These are phyloP conservation scores for Melospiza georgiana DNA, from an alignment of 2,113 vertebrate species.

Conservation along the genomic window DNA sequence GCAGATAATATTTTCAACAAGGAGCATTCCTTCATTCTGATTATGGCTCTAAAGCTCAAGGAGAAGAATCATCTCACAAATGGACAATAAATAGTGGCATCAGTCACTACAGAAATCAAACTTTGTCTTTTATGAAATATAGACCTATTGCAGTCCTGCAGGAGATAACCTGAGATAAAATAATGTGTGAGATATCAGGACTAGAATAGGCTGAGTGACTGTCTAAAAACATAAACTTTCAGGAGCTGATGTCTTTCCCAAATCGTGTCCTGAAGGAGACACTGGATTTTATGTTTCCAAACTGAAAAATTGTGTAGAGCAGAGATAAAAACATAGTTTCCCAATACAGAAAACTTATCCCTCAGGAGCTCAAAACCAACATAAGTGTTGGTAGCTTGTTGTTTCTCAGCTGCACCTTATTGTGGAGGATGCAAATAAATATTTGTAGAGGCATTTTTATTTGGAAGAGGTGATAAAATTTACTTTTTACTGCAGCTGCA, in stretches of 20 bases:
- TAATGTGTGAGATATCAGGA: not conserved
- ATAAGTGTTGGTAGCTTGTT: not conserved
- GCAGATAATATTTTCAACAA: not conserved
- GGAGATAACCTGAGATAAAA: not conserved
- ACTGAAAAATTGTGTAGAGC: not conserved
- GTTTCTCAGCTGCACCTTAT: not conserved
- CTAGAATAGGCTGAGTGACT: not conserved
- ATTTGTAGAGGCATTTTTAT: not conserved
- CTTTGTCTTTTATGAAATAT: conserved; percentile 35
- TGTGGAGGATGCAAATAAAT: not conserved
- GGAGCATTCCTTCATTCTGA: conserved; percentile 26
- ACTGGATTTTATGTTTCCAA: conserved; percentile 21
- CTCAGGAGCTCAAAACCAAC: not conserved
- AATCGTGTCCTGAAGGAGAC: conserved; percentile 4
- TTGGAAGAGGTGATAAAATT: not conserved
- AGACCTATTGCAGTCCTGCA: not conserved
- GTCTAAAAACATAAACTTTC: not conserved
- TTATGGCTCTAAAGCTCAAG: conserved; percentile 28
- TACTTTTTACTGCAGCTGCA: not conserved
- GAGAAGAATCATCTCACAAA: not conserved
- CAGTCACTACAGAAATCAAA: conserved; percentile 15
- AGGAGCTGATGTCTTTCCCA: not conserved
- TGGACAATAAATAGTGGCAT: conserved; percentile 16
- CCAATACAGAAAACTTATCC: not conserved
- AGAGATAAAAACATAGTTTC: not conserved